A percentile compares a stretch with the other conserved stretches of the same genome.
Conservation (phyloP, 2,113 vertebrate species). For the Dascyllus trimaculatus region DNA sequence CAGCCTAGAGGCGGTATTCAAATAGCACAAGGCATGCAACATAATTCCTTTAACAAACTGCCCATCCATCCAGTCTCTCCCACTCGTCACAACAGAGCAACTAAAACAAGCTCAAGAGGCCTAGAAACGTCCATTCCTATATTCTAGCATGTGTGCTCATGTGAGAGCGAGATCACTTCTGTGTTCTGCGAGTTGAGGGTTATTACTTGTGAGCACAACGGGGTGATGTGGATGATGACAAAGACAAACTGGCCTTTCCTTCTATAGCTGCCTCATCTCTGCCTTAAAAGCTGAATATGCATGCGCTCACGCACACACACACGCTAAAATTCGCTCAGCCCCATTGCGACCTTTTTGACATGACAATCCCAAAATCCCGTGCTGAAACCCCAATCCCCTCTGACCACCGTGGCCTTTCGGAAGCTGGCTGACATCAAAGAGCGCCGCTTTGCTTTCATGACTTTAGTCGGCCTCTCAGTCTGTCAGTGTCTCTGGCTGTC, state of each 20-base stretch:
- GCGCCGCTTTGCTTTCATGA: slow-evolving; percentile 63
- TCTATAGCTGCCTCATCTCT: slow-evolving; percentile 41
- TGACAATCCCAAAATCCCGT: slow-evolving; percentile 55
- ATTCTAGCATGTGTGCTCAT: slow-evolving; percentile 24
- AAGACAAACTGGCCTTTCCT: slow-evolving; percentile 50
- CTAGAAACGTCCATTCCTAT: slow-evolving; percentile 60
- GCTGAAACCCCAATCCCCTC: slow-evolving; percentile 66
- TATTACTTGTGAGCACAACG: slow-evolving; percentile 55
- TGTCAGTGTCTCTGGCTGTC: slow-evolving; percentile 46
- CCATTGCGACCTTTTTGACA: slow-evolving; percentile 57
- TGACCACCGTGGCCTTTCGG: slow-evolving; percentile 34
- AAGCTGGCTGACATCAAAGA: slow-evolving; percentile 65
- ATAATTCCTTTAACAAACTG: slow-evolving; percentile 43
- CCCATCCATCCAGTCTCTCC: slow-evolving; percentile 6
- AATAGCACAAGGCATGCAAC: slow-evolving; percentile 39
- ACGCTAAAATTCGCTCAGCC: slow-evolving; percentile 8
- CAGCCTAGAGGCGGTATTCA: slow-evolving; percentile 33
- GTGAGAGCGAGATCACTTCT: slow-evolving; percentile 45
- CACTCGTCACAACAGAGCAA: slow-evolving; percentile 47
- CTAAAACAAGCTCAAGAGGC: slow-evolving; percentile 49
- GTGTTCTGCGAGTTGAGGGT: slow-evolving; percentile 36
- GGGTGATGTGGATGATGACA: slow-evolving; percentile 51
- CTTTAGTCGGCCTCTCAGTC: slow-evolving; percentile 56
- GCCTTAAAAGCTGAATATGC: slow-evolving; percentile 49
- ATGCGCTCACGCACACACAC: not conserved